These are phyloP conservation scores for Ceratina japonica DNA, from an alignment of 1,140 invertebrate genomes.

Conservation along the genomic window DNA sequence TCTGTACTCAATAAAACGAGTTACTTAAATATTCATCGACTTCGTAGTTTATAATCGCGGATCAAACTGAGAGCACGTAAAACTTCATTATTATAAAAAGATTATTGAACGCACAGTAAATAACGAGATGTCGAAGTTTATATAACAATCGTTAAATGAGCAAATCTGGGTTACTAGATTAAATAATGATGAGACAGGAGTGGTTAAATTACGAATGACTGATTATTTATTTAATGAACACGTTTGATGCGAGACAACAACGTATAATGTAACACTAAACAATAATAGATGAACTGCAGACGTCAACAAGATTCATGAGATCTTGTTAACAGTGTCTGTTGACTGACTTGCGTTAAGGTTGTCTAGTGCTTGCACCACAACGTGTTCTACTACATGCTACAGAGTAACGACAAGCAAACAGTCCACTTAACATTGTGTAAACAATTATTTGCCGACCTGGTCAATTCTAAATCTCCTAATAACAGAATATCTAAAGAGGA, in stretches of 20 bases:
- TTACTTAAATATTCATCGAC: constrained; percentile 6
- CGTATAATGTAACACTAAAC: neutral
- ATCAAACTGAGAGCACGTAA: neutral
- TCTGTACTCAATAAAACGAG: neutral
- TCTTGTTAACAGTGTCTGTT: neutral
- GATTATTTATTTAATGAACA: neutral
- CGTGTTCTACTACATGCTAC: neutral
- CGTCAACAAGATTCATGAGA: neutral
- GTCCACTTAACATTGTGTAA: no score
- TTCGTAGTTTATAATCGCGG: neutral
- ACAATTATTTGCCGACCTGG: no score
- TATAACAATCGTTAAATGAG: no score
- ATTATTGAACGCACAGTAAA: no score
- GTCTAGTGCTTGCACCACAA: neutral
- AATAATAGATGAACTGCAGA: neutral
- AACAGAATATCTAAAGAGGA: no score
- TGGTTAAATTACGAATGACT: no score
- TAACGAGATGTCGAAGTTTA: no score
- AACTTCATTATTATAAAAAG: neutral
- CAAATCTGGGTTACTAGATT: no score
- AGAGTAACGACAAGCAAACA: no score
- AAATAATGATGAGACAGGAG: no score
- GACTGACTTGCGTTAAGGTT: neutral
- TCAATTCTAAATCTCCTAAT: no score
- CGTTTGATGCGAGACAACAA: neutral